Percentiles rank a stretch among this genome's conserved stretches.
phyloP scores from a whole-genome alignment of 2,888 invertebrate species.

The Acleris sparsana region DNA sequence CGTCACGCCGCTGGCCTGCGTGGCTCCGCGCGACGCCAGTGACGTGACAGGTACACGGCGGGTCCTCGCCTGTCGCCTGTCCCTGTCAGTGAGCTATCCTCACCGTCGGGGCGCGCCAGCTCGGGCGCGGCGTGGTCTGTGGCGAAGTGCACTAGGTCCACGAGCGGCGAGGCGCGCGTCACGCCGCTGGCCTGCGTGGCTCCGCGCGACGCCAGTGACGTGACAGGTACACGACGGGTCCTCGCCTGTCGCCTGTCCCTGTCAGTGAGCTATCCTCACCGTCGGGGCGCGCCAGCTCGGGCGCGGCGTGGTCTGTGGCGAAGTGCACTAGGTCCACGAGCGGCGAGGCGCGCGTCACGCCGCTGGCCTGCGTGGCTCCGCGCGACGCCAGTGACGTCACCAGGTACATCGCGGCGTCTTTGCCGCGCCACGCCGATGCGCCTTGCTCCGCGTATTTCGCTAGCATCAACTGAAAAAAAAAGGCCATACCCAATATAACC shows the following conservation, averaged over 20 bases:
- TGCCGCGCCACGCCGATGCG: slow-evolving; percentile 92
- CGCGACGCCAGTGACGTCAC: slow-evolving; percentile 97
- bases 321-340: slow-evolving; percentile 96
- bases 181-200: slow-evolving; percentile 95
- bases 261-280: slow-evolving; percentile 64
- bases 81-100: neutral
- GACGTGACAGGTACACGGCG: slow-evolving; percentile 91
- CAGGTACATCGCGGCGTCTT: slow-evolving; percentile 97
- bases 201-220: slow-evolving; percentile 94
- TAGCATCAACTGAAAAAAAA: slow-evolving; percentile 85
- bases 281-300: slow-evolving; percentile 90
- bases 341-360: slow-evolving; percentile 95
- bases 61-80: slow-evolving; percentile 46
- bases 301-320: slow-evolving; percentile 92
- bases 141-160: slow-evolving; percentile 95
- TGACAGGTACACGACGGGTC: slow-evolving; percentile 89
- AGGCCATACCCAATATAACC: neutral
- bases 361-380: slow-evolving; percentile 94
- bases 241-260: neutral
- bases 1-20: slow-evolving; percentile 84
- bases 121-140: slow-evolving; percentile 94
- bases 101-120: slow-evolving; percentile 88
- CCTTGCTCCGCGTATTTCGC: slow-evolving; percentile 91
- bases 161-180: slow-evolving; percentile 94
- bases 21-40: slow-evolving; percentile 41